phyloP scores from a whole-genome alignment of 37 sponge, comb jelly and placozoan species.

The Eunapius fragilis region DNA sequence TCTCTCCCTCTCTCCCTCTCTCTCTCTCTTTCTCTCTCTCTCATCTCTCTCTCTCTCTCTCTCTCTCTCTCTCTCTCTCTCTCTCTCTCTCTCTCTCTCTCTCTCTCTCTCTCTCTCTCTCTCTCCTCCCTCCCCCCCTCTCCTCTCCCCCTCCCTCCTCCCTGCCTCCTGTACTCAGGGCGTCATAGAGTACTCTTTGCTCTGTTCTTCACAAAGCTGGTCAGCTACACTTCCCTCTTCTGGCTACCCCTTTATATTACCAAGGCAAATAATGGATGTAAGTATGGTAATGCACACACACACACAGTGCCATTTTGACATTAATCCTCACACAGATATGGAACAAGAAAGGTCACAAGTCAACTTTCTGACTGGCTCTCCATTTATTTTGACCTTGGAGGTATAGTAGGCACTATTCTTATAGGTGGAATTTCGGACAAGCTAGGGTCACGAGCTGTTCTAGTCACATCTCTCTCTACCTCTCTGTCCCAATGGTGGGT shows the following conservation, averaged over 20 bases:
- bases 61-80: constrained; percentile 5
- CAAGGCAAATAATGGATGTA: too few species aligned
- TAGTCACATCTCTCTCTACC: constrained; percentile 38
- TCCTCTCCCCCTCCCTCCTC: background rate
- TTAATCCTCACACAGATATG: too few species aligned
- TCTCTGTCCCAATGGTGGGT: constrained; percentile 72
- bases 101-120: background rate
- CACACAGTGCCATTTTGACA: too few species aligned
- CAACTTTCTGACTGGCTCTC: constrained; percentile 63
- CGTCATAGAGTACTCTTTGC: too few species aligned
- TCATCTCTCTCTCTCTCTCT: background rate
- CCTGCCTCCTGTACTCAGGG: background rate
- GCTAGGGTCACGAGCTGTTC: constrained; percentile 56
- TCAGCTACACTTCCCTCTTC: background rate
- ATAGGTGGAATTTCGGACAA: constrained; percentile 70
- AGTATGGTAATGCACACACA: too few species aligned
- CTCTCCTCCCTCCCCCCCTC: background rate
- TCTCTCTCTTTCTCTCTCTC: too few species aligned
- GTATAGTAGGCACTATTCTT: constrained; percentile 51
- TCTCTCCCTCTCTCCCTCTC: too few species aligned
- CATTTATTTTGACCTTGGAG: constrained; percentile 82
- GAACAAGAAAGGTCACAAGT: too few species aligned
- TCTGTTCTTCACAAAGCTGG: too few species aligned
- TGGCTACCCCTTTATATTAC: too few species aligned
- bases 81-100: background rate